Evolutionary conservation across 2,113 vertebrate species (phyloP).

Genomic region (Microcebus ravelobensis): DNA sequence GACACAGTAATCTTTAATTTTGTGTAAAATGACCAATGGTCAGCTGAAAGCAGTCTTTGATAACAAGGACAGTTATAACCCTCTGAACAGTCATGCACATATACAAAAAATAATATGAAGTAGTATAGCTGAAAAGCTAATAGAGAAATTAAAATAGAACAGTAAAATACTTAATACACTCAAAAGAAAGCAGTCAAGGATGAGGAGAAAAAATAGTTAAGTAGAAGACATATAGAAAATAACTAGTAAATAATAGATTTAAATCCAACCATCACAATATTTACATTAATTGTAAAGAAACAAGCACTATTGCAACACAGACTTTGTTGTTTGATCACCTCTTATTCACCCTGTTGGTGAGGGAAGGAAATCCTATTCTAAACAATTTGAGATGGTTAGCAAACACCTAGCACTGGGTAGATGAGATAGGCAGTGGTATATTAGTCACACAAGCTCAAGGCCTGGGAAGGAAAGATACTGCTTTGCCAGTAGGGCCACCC

Average conservation of each 20-base stretch:
- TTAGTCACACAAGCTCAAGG: too few species aligned
- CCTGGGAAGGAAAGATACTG: too few species aligned
- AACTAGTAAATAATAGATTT: too few species aligned
- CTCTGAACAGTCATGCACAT: background rate
- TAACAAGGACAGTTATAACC: background rate
- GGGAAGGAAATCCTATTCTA: background rate
- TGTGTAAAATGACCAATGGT: background rate
- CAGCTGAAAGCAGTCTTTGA: background rate
- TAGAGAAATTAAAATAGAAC: background rate
- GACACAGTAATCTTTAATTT: background rate
- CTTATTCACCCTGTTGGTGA: background rate
- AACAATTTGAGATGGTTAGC: background rate
- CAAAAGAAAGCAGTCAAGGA: background rate
- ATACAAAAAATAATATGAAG: background rate
- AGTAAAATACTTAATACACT: background rate
- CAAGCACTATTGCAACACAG: background rate
- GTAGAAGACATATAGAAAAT: too few species aligned
- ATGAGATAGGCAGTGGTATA: background rate
- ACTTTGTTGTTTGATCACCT: background rate
- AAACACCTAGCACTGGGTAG: background rate
- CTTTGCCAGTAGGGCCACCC: accelerated
- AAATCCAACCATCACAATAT: background rate
- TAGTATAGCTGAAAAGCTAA: background rate
- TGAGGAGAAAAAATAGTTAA: background rate
- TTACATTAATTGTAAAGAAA: background rate